Base-by-base conservation (phyloP, 2,797 vertebrate species). In the Chelonia mydas region DNA sequence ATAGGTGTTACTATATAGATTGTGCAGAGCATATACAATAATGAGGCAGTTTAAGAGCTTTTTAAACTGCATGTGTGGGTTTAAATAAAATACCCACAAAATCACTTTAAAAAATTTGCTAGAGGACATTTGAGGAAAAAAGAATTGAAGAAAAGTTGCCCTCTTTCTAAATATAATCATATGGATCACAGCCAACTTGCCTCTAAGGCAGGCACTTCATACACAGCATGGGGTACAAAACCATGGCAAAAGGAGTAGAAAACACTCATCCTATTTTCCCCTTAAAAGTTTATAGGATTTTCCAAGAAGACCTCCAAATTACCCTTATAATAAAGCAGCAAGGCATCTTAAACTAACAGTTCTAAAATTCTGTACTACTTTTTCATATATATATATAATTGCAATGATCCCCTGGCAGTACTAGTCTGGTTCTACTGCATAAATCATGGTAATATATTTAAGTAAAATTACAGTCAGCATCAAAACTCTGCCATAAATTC, bases 301-400 rank as follows among this genome's bases (percentile, higher is more conserved):
- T 91, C 51, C 94, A 91, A 91, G 78, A 72, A 86, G 92, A 94
- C 88, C 96, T 93, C n/a, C 86, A 49, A 93, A 96, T 95, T 76
- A 1, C 47, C 86, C 95, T 87, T 89, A 6, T 79, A 96, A 91
- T 95, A 97, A 95, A 72, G 92, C 90, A 97, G 94, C 11, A 94
- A 97, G 96, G 84, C 59, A 41, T 84, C 78, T 93, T 95, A 96
- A 89, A 89, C 93, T 95, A 96, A 37, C 87, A 95, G 90, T 78
- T 90, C 31, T 90, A 94, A 92, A 86, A 72, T 95, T 59, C 84
- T 96, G 49, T 51, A 90, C 94, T 92, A 37, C 31, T 93, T 45
- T 72, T 76, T 93, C 25, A 81, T 37, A 6, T n/a, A 31, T 31
- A 88, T 94, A 68, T 51, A n/a, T 7, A 57, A 31, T 65, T 65